Evolutionary conservation across 2,888 invertebrate genomes (phyloP).

Genomic region (Neoitamus cyanurus): DNA sequence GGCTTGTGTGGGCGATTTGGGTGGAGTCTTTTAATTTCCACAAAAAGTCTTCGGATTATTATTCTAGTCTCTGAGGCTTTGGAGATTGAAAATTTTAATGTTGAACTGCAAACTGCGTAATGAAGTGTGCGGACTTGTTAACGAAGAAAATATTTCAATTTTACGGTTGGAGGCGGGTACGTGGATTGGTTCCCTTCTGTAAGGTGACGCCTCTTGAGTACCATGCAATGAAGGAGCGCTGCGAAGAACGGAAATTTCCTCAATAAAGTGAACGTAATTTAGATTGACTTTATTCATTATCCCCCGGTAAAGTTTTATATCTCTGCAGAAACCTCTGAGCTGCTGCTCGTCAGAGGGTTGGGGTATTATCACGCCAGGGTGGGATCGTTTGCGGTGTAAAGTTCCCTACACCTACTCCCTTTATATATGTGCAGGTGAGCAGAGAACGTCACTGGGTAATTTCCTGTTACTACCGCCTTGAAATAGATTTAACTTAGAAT

Average conservation of each 20-base stretch:
- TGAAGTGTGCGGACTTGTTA: background rate
- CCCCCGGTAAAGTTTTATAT: background rate
- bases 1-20: background rate
- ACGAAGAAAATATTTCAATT: background rate
- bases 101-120: background rate
- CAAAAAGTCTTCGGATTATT: no score
- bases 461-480: background rate
- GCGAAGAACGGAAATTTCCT: background rate
- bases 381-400: background rate
- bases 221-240: background rate
- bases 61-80: background rate
- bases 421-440: background rate
- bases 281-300: background rate
- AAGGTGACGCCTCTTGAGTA: no score
- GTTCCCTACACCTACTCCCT: background rate
- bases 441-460: background rate
- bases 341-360: background rate
- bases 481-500: background rate
- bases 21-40: background rate
- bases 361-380: background rate
- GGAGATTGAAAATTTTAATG: background rate
- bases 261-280: constrained; percentile 5
- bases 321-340: background rate
- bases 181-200: no score
- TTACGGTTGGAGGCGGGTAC: background rate